phyloP scores from a whole-genome alignment of 2,797 vertebrate species.

The Lithobates sylvaticus region DNA sequence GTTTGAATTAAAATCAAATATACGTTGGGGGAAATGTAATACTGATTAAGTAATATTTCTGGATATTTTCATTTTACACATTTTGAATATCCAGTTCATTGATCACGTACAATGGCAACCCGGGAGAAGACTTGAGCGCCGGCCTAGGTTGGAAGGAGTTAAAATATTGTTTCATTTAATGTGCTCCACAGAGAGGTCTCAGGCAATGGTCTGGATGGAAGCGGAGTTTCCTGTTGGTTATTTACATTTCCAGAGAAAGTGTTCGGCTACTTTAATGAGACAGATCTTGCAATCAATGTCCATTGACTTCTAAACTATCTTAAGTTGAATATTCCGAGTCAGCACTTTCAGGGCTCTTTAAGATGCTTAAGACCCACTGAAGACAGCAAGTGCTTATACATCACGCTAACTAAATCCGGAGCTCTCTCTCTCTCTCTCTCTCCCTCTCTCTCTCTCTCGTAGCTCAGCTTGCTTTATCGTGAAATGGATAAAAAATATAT shows the following conservation, averaged over 20 bases:
- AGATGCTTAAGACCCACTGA: slow-evolving; percentile 58
- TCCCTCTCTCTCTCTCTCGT: background rate
- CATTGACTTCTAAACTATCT: slow-evolving; percentile 61
- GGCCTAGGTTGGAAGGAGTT: slow-evolving; percentile 24
- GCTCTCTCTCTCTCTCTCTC: background rate
- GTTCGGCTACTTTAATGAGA: slow-evolving; percentile 60
- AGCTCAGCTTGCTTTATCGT: slow-evolving; percentile 36
- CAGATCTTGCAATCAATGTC: slow-evolving; percentile 62
- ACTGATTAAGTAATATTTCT: too few relatives aligned
- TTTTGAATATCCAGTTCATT: background rate
- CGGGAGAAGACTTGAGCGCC: background rate
- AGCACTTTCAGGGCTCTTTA: slow-evolving; percentile 59
- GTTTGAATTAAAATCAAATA: too few relatives aligned
- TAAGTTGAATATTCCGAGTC: slow-evolving; percentile 50
- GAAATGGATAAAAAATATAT: background rate
- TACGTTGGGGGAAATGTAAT: too few relatives aligned
- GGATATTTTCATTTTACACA: too few relatives aligned
- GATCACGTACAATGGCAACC: background rate
- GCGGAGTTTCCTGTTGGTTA: slow-evolving; percentile 58
- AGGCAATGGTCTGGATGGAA: slow-evolving; percentile 24
- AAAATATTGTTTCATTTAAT: slow-evolving; percentile 51
- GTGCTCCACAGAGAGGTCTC: slow-evolving; percentile 29
- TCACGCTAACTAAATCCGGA: slow-evolving; percentile 49
- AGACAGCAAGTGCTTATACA: slow-evolving; percentile 52
- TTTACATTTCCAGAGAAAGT: slow-evolving; percentile 61